Evolutionary conservation across 2,797 vertebrate species (phyloP), one percentile per base, ranked within the genome.

Genomic region (Sebastiscus tertius): DNA sequence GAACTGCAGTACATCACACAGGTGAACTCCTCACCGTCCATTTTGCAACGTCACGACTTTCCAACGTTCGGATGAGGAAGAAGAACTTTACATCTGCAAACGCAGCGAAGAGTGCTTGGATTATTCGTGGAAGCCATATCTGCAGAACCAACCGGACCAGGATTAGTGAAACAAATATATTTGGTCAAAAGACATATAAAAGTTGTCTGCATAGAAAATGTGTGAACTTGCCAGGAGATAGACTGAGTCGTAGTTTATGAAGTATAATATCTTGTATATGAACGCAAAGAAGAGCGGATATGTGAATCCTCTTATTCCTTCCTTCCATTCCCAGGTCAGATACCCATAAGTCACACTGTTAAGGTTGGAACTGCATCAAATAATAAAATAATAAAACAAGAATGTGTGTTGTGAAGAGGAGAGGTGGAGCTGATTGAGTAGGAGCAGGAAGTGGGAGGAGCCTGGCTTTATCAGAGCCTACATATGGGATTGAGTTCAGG

Each of bases 271-370:
- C 93, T 97, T 98, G 88, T 98, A 99, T 54, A 98, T 89, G 69
- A 91, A 73, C 1, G 97, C 97, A 88, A 99, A 98, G 85, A 99
- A 54, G 69, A 99, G 94, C 0, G 99, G 99, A 87, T 98, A 99
- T 0, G 91, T 91, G n/a, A 96, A 98, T 29, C 99, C 97, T 88
- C 99, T 93, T 78, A 99, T 87, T 60, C 95, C 95, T n/a, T 93
- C 94, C 29, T 92, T 95, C 99, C 99, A 99, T 78, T 99, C 99
- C 99, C 98, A 99, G n/a, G 98, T 99, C 91, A 98, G 90, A 85
- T 97, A 93, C 16, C 99, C 99, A 95, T 99, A 99, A 81, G 94
- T 99, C 73, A 18, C 56, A 64, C 3, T 39, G 92, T 95, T 87
- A 96, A 95, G 92, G 92, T 36, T 46, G 9, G 52, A 78, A 79